Conservation (phyloP, 1,140 invertebrate genomes). For the Pseudomyrmex sp. region DNA sequence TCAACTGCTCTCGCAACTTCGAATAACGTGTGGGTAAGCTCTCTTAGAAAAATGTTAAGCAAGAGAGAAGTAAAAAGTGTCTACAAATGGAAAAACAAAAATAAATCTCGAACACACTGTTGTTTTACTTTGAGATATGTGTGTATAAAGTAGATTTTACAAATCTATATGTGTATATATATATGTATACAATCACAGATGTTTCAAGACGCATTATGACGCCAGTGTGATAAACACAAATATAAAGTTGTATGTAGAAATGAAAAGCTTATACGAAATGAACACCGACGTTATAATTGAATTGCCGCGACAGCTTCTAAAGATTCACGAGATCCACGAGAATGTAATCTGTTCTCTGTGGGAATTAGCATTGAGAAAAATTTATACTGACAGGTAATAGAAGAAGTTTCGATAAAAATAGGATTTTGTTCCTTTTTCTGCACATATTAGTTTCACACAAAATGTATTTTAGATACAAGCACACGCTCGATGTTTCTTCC, state of each 20-base stretch:
- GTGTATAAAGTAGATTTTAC: slow-evolving; percentile 47
- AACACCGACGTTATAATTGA: slow-evolving; percentile 69
- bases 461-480: slow-evolving; percentile 70
- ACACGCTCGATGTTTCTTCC: slow-evolving; percentile 72
- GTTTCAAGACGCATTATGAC: slow-evolving; percentile 63
- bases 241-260: slow-evolving; percentile 70
- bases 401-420: slow-evolving; percentile 10
- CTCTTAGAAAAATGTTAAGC: neutral
- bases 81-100: neutral
- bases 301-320: slow-evolving; percentile 78
- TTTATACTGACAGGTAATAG: slow-evolving; percentile 76
- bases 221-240: slow-evolving; percentile 55
- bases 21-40: slow-evolving; percentile 65
- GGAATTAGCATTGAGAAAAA: slow-evolving; percentile 79
- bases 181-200: slow-evolving; percentile 67
- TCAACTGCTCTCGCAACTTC: slow-evolving; percentile 72
- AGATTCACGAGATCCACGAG: slow-evolving; percentile 71
- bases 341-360: slow-evolving; percentile 74
- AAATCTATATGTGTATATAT: slow-evolving; percentile 25
- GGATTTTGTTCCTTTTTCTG: neutral
- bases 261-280: slow-evolving; percentile 41
- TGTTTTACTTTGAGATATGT: slow-evolving; percentile 28
- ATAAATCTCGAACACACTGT: slow-evolving; percentile 6
- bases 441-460: slow-evolving; percentile 30
- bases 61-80: slow-evolving; percentile 15